Conservation (phyloP, 2,888 invertebrate genomes). For the Nezara viridula region DNA sequence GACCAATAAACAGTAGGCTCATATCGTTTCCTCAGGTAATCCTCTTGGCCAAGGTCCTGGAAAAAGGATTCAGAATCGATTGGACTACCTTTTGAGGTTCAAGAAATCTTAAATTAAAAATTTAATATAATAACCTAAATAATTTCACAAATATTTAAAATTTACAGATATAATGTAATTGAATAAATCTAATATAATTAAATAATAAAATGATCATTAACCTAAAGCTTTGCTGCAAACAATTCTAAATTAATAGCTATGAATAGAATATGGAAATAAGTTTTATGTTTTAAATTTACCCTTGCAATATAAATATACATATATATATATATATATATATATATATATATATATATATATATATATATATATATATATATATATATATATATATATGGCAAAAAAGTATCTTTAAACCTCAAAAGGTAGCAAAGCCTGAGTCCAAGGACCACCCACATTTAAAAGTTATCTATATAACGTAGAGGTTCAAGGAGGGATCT, state of each 20-base stretch:
- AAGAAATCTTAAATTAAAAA: slow-evolving; percentile 26
- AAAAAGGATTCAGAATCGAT: slow-evolving; percentile 51
- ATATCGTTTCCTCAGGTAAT: slow-evolving; percentile 49
- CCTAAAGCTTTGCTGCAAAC: slow-evolving; percentile 21
- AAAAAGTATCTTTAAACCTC: slow-evolving; percentile 22
- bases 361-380: not conserved
- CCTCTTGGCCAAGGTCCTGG: slow-evolving; percentile 48
- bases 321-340: not conserved
- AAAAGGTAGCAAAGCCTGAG: slow-evolving; percentile 49
- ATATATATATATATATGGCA: not conserved
- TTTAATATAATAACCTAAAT: slow-evolving; percentile 9
- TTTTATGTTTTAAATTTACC: not conserved
- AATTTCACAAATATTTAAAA: slow-evolving; percentile 9
- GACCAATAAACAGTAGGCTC: slow-evolving; percentile 48
- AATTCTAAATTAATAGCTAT: slow-evolving; percentile 9
- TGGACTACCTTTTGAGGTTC: slow-evolving; percentile 49
- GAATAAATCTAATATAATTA: slow-evolving; percentile 12
- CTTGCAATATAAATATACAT: not conserved
- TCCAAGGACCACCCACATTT: slow-evolving; percentile 24
- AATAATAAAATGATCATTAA: not conserved
- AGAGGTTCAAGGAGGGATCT: slow-evolving; percentile 29
- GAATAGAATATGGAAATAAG: slow-evolving; percentile 1
- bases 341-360: not conserved
- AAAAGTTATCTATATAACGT: not conserved
- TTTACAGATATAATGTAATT: slow-evolving; percentile 10